phyloP scores from a whole-genome alignment of 1,140 invertebrate genomes.

The Bombus sylvicola region DNA sequence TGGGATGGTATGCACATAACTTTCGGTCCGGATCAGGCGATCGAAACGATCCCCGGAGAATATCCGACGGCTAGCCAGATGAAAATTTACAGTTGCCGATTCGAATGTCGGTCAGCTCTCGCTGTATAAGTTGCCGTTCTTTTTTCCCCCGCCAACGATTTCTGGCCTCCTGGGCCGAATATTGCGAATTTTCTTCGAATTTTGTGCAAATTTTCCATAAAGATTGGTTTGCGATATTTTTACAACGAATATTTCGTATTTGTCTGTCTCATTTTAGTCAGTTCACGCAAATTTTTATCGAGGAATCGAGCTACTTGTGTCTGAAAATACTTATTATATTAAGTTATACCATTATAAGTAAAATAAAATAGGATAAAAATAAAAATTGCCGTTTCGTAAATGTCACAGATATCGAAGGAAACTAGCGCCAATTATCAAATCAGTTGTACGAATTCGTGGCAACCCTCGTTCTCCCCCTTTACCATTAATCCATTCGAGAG shows the following conservation, averaged over 20 bases:
- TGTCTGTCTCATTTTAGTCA: background rate
- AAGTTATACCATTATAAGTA: too few species aligned
- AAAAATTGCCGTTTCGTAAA: too few species aligned
- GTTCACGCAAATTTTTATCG: too few species aligned
- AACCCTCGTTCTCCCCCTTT: too few species aligned
- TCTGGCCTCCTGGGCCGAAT: background rate
- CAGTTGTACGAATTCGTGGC: too few species aligned
- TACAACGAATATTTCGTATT: background rate
- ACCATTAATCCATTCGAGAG: too few species aligned
- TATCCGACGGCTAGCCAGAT: slow-evolving; percentile 8
- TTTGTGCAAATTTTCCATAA: too few species aligned
- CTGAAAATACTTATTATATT: too few species aligned
- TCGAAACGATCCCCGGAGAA: slow-evolving; percentile 5
- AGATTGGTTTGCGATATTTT: background rate
- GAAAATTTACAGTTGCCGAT: slow-evolving; percentile 18
- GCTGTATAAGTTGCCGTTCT: background rate
- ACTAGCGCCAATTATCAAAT: too few species aligned
- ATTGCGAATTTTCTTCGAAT: background rate
- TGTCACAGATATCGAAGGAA: too few species aligned
- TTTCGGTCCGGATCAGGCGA: background rate
- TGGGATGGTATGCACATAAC: slow-evolving; percentile 6
- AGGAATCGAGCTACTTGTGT: too few species aligned
- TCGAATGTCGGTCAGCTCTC: background rate
- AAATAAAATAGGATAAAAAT: too few species aligned
- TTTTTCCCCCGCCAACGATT: background rate